Percentiles rank a stretch among this genome's conserved stretches.
These are phyloP conservation scores for Lutjanus erythropterus DNA, from an alignment of 2,113 vertebrate genomes.

Conservation along the genomic window DNA sequence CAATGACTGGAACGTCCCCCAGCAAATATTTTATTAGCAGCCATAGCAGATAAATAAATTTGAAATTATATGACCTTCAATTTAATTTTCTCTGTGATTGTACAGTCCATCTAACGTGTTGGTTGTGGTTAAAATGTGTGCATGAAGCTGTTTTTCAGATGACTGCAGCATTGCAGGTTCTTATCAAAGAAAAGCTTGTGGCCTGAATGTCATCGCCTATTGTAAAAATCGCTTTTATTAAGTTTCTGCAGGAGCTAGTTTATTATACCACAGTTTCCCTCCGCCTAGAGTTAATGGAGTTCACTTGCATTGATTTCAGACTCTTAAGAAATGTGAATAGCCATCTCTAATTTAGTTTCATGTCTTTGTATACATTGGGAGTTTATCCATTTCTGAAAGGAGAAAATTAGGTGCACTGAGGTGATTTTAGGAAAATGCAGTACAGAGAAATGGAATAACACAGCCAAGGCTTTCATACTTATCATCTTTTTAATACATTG, in stretches of 20 bases:
- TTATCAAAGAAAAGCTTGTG: slow-evolving; percentile 24
- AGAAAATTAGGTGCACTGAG: slow-evolving; percentile 44
- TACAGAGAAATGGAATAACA: slow-evolving; percentile 24
- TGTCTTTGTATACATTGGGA: slow-evolving; percentile 46
- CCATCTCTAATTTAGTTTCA: slow-evolving; percentile 62
- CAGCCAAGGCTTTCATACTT: neutral
- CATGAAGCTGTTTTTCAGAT: slow-evolving; percentile 34
- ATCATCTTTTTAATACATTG: slow-evolving; percentile 24
- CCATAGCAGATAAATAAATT: slow-evolving; percentile 56
- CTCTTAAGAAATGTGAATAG: slow-evolving; percentile 56
- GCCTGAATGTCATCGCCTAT: slow-evolving; percentile 35
- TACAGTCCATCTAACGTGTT: slow-evolving; percentile 30
- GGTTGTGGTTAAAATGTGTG: slow-evolving; percentile 20
- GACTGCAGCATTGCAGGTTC: slow-evolving; percentile 28
- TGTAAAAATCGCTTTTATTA: slow-evolving; percentile 56
- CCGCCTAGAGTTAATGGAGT: slow-evolving; percentile 65
- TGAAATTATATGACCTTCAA: slow-evolving; percentile 45
- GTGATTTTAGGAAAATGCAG: slow-evolving; percentile 42
- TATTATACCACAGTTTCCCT: slow-evolving; percentile 62
- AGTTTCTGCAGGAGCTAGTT: slow-evolving; percentile 52
- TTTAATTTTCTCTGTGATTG: slow-evolving; percentile 18
- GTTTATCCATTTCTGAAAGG: slow-evolving; percentile 45
- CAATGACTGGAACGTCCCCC: slow-evolving; percentile 17
- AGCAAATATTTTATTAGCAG: slow-evolving; percentile 35
- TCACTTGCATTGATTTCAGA: slow-evolving; percentile 63